Base-by-base conservation (phyloP, 2,888 invertebrate species). In the Ischnus inquisitorius region DNA sequence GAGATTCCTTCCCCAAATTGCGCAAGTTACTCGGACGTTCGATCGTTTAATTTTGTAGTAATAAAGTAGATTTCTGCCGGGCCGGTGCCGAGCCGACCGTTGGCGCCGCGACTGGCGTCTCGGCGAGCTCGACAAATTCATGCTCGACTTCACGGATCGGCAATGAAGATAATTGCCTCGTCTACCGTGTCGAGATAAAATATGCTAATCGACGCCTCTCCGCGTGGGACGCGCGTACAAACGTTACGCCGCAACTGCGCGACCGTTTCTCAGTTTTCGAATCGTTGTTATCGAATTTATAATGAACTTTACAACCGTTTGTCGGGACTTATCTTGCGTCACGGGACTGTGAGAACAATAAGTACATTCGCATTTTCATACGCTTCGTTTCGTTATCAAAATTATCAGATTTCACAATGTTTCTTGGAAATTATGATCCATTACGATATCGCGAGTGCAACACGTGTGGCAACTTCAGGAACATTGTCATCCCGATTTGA, bases 131-230 rank as follows among this genome's bases (percentile, higher is more conserved):
- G 10, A 19, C 8, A 54, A 54, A 10, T 19, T 43, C 43, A 51
- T 16, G 19, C 51, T 69, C 41, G 41, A 25, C 41, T 57, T 41
- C n/a, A n/a, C 41, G 43, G 39, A 25, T 71, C 41, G 41, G 22
- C 71, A n/a, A 34, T 25, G 22, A 19, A 60, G 54, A 43, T 72
- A 60, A 72, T 57, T 60, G 54, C 39, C 69, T 22, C 22, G 16
- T 54, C 22, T 19, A 54, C 54, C 19, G 22, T 54, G 54, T n/a
- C 19, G 22, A 22, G 54, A 54, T 54, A 22, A 34, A 34, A 54
- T 10, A 54, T 54, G 54, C 54, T 54, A 22, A 54, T 54, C 22
- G 19, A 1, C 22, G n/a, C 19, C 54, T 28, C 28, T 51, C 28
- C 19, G 12, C 46, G 28, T 25, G 68, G 25, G 25, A 68, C 28